Base-by-base conservation (phyloP, 2,888 invertebrate species). In the Pristionchus maxplancki region DNA sequence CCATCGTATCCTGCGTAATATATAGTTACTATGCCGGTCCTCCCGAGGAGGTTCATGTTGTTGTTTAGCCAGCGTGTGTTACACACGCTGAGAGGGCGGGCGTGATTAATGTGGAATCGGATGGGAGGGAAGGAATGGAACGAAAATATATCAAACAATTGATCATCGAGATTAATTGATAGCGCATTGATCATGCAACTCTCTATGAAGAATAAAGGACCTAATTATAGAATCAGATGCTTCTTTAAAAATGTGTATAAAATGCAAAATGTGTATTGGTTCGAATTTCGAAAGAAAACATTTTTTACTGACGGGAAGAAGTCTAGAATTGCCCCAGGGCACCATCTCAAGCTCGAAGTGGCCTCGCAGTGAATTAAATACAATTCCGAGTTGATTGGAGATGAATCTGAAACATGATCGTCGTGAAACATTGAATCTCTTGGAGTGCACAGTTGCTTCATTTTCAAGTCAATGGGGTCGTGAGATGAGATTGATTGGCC, bases 291-390 rank as follows among this genome's bases (percentile, higher is more conserved):
- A 50, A 81, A n/a, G 17, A 9, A 37, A 24, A 48, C 28, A 15
- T 34, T 13, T 44, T 34, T 28, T 82, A 81, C 91, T 89, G 31
- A 94, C 93, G 89, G 92, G 90, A 78, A 94, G 87, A 62, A 94
- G 92, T 81, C 94, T 84, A 17, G 92, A 90, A 89, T 94, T 94
- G 64, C 94, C 94, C 93, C 93, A 94, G 17, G 94, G 94, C 28
- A 94, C 90, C 67, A 94, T 87, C 85, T 94, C 94, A 64, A 94
- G 89, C 50, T 92, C 92, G 78, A 94, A 90, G 31, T 93, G 91
- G 9, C 92, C 92, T 28, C 92, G 91, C 89, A 92, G 94, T 74
- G 92, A 92, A 84, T 92, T 91, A 90, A 92, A 93, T 44, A 94
- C 90, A 17, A 91, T 91, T 17, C 93, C 94, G 20, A 94, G 89